phyloP scores from a whole-genome alignment of 2,113 vertebrate species.

The Dunckerocampus dactyliophorus region DNA sequence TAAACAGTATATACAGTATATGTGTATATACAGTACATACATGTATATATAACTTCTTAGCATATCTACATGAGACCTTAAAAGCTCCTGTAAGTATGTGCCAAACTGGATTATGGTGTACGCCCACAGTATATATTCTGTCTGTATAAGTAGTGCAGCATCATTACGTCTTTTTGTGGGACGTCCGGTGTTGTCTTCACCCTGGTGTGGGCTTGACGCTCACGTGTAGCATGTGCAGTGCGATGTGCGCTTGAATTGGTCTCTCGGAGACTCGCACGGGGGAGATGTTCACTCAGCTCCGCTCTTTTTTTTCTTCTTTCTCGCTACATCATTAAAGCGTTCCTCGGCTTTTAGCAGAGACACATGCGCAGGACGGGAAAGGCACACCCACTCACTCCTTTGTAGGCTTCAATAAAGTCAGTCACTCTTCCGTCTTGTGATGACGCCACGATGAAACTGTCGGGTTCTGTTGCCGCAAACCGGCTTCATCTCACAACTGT shows the following conservation, averaged over 20 bases:
- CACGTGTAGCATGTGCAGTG: neutral
- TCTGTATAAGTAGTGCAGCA: neutral
- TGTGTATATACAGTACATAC: too few species aligned
- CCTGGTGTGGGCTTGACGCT: neutral
- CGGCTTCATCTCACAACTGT: slow-evolving; percentile 25
- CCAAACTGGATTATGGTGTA: too few species aligned
- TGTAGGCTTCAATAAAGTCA: neutral
- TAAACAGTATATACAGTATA: too few species aligned
- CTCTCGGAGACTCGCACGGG: slow-evolving; percentile 36
- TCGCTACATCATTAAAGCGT: slow-evolving; percentile 49
- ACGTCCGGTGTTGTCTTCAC: too few species aligned
- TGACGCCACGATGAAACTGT: neutral
- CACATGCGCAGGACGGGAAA: neutral
- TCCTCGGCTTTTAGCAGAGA: slow-evolving; percentile 15
- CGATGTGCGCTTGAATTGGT: slow-evolving; percentile 33
- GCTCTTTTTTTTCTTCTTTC: too few species aligned
- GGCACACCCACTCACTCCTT: neutral
- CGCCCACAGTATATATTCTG: too few species aligned
- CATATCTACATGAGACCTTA: too few species aligned
- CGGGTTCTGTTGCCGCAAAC: too few species aligned
- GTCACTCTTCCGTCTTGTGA: neutral
- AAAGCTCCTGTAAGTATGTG: too few species aligned
- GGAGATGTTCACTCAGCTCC: slow-evolving; percentile 42
- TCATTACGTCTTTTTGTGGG: neutral
- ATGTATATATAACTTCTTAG: too few species aligned